Conservation (phyloP, 1,140 invertebrate genomes). For the Thaumatotibia leucotreta region DNA sequence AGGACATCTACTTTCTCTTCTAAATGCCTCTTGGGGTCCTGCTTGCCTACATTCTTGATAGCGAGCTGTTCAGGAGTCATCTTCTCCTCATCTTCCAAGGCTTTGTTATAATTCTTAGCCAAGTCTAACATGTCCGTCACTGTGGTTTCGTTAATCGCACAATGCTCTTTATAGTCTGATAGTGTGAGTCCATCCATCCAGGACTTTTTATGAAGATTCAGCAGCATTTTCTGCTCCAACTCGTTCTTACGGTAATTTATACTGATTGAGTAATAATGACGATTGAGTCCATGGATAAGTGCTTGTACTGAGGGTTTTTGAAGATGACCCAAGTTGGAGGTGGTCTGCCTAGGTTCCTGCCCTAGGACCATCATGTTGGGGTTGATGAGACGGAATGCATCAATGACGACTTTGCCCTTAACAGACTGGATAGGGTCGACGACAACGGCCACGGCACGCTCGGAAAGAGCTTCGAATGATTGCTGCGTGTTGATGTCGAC, state of each 20-base stretch:
- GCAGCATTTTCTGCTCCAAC: constrained; percentile 99
- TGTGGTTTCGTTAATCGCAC: constrained; percentile 92
- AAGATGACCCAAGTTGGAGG: constrained; percentile 98
- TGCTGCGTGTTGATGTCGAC: constrained; percentile 99
- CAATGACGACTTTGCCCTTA: constrained; percentile 97
- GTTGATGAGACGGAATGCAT: constrained; percentile 97
- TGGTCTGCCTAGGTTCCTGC: constrained; percentile 99
- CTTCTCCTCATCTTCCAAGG: constrained; percentile 99
- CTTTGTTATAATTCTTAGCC: constrained; percentile 99
- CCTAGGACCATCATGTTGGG: constrained; percentile 99
- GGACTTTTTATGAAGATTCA: constrained; percentile 99
- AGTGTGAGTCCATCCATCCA: constrained; percentile 99
- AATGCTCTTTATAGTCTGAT: constrained; percentile 96
- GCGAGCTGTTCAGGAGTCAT: constrained; percentile 99
- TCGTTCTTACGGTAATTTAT: constrained; percentile 99
- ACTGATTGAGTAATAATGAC: constrained; percentile 99
- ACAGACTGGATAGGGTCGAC: constrained; percentile 99
- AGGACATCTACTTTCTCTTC: constrained; percentile 98
- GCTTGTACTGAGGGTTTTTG: constrained; percentile 99
- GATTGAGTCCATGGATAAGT: constrained; percentile 98
- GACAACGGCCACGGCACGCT: constrained; percentile 98
- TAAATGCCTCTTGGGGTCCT: constrained; percentile 99
- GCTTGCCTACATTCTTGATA: constrained; percentile 99
- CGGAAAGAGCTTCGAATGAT: constrained; percentile 98
- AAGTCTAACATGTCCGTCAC: constrained; percentile 98